A percentile compares a stretch with the other conserved stretches of the same genome.
Conservation (phyloP, 2,888 invertebrate genomes). For the Limulus polyphemus region DNA sequence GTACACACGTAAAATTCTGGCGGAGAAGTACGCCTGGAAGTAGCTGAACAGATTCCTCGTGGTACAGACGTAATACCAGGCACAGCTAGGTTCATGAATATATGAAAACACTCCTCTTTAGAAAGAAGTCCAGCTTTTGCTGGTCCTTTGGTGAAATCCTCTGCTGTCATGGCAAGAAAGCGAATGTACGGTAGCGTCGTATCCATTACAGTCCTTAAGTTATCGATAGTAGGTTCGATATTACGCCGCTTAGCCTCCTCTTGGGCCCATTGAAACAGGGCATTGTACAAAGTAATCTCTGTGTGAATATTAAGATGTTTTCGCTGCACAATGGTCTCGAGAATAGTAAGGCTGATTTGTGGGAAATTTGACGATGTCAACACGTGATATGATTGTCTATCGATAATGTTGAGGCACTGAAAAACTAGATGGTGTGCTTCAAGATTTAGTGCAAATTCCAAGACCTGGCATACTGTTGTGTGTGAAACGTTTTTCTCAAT, state of each 20-base stretch:
- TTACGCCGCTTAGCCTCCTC: constrained; percentile 25
- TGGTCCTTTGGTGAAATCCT: constrained; percentile 25
- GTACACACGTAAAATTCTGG: constrained; percentile 20
- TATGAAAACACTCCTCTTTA: constrained; percentile 26
- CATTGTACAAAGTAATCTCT: constrained; percentile 27
- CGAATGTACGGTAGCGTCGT: constrained; percentile 20
- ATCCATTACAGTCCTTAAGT: constrained; percentile 19
- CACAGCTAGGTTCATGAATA: constrained; percentile 29
- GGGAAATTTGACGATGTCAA: constrained; percentile 22
- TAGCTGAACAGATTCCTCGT: constrained; percentile 20
- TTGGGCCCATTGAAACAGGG: constrained; percentile 27
- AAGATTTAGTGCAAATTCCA: constrained; percentile 26
- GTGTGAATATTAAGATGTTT: constrained; percentile 28
- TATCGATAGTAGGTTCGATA: constrained; percentile 21
- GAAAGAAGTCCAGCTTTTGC: constrained; percentile 24
- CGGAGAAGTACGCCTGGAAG: constrained; percentile 15
- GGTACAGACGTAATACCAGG: constrained; percentile 27
- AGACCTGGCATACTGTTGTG: constrained; percentile 28
- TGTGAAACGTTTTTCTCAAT: constrained; percentile 28
- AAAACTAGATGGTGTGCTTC: constrained; percentile 28
- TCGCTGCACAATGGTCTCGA: constrained; percentile 27
- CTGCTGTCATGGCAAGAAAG: constrained; percentile 27
- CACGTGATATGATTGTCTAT: constrained; percentile 28
- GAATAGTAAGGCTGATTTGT: constrained; percentile 18
- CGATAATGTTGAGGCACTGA: constrained; percentile 28